These are phyloP conservation scores for Macropus fuliginosus DNA, from an alignment of 2,797 vertebrate species.

Conservation along the genomic window DNA sequence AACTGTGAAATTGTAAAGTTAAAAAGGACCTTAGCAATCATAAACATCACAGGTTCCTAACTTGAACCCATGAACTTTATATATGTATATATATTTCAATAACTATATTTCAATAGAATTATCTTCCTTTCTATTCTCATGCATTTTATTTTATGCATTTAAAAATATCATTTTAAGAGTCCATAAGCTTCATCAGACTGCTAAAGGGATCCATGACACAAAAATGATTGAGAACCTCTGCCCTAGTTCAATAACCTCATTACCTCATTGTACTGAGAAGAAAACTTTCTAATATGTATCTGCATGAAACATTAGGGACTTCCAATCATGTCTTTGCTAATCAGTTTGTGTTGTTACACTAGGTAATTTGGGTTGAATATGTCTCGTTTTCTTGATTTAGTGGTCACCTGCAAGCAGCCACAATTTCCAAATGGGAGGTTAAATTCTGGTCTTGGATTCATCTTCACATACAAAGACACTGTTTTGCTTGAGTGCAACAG, in stretches of 20 bases:
- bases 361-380: not conserved
- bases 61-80: not conserved
- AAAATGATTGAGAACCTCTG: not conserved
- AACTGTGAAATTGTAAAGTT: not conserved
- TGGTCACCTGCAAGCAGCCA: conserved; percentile 70
- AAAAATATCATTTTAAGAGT: not conserved
- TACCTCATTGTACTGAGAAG: not conserved
- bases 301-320: not conserved
- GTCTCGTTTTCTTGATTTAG: conserved; percentile 61
- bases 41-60: not conserved
- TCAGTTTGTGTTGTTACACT: not conserved
- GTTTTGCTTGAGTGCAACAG: conserved; percentile 65
- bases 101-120: not conserved
- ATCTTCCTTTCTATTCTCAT: not conserved
- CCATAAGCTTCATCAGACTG: not conserved
- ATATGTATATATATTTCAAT: not conserved
- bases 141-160: not conserved
- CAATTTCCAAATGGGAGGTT: conserved; percentile 42
- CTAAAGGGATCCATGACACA: not conserved
- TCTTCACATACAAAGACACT: conserved; percentile 37
- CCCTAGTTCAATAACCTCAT: not conserved
- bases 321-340: not conserved
- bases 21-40: not conserved
- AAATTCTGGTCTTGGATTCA: conserved; percentile 35
- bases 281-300: not conserved